Evolutionary conservation across 2,113 vertebrate genomes (phyloP).

Genomic region (Ophiodon elongatus): DNA sequence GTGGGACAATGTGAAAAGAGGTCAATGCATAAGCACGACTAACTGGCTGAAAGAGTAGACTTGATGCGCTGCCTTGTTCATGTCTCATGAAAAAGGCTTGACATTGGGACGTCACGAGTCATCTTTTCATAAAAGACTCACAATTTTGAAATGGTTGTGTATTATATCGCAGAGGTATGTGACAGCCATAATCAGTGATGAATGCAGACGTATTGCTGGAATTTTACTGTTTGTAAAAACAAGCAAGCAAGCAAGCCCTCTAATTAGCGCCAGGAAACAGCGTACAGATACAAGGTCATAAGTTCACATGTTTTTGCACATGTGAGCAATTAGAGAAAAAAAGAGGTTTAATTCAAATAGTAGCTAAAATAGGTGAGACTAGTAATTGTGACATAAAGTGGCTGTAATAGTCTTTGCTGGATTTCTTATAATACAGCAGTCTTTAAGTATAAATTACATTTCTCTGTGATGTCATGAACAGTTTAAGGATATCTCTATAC

Average conservation of each 20-base stretch:
- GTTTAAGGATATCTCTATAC: slow-evolving; percentile 11
- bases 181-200: background rate
- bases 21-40: background rate
- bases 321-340: slow-evolving; percentile 18
- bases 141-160: background rate
- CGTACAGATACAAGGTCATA: slow-evolving; percentile 4
- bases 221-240: background rate
- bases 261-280: slow-evolving; percentile 28
- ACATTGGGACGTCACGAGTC: background rate
- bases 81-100: slow-evolving; percentile 4
- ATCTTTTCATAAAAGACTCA: background rate
- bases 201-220: background rate
- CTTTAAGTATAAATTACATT: background rate
- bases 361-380: background rate
- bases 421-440: background rate
- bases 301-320: slow-evolving; percentile 12
- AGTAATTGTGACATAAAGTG: background rate
- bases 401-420: background rate
- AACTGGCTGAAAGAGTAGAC: background rate
- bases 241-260: background rate
- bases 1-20: slow-evolving; percentile 14
- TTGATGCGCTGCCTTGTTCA: background rate
- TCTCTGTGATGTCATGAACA: slow-evolving; percentile 5
- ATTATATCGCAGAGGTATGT: background rate
- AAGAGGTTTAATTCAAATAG: background rate